Evolutionary conservation across 2,888 invertebrate species (phyloP).

Genomic region (Strigamia crassipes): DNA sequence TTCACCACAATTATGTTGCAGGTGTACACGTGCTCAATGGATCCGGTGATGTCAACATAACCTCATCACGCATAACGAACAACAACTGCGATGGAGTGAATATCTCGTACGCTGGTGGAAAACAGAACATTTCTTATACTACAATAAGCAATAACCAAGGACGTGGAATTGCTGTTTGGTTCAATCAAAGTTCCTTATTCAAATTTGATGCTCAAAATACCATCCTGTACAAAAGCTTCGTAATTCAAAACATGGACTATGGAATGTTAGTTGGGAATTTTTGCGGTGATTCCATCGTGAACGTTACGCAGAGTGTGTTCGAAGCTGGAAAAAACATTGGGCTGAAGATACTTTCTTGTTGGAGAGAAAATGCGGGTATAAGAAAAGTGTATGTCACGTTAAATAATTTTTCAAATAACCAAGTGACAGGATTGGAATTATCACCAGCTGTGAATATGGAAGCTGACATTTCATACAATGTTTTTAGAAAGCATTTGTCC

Average conservation of each 20-base stretch:
- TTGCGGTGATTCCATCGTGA: conserved; percentile 76
- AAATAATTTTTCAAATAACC: conserved; percentile 77
- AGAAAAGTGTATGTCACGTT: conserved; percentile 77
- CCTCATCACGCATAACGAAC: conserved; percentile 83
- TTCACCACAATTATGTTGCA: conserved; percentile 85
- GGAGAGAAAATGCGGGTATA: conserved; percentile 64
- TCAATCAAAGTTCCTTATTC: conserved; percentile 85
- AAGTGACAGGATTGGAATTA: conserved; percentile 72
- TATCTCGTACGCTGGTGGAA: conserved; percentile 92
- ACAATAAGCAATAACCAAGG: conserved; percentile 85
- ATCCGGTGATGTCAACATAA: conserved; percentile 91
- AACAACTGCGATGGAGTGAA: conserved; percentile 95
- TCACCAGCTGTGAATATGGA: conserved; percentile 80
- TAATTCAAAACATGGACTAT: conserved; percentile 83
- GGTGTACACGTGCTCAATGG: conserved; percentile 88
- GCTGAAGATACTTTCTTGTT: conserved; percentile 82
- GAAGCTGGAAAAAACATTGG: conserved; percentile 78
- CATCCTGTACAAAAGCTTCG: conserved; percentile 81
- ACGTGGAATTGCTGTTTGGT: conserved; percentile 85
- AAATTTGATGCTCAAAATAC: conserved; percentile 82
- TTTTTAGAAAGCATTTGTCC: conserved; percentile 78
- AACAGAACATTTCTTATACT: conserved; percentile 85
- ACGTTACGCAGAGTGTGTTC: conserved; percentile 90
- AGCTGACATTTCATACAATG: conserved; percentile 83
- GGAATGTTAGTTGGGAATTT: conserved; percentile 93